Percentiles rank a stretch among this genome's conserved stretches.
Conservation (phyloP, 2,888 invertebrate species). For the Sclerodermus sp. region DNA sequence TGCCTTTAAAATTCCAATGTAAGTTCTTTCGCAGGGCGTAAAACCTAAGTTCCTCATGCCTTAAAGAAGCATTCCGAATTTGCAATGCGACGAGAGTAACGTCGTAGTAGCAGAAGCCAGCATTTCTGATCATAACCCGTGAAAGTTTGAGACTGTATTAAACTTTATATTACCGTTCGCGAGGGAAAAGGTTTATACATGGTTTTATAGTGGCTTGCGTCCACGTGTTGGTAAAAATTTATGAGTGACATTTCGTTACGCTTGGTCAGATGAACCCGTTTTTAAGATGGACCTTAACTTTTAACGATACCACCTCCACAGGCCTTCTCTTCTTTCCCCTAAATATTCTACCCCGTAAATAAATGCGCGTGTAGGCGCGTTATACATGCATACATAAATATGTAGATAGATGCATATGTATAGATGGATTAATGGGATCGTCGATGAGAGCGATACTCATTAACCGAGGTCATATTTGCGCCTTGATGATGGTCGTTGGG, state of each 20-base stretch:
- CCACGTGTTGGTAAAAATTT: conserved; percentile 21
- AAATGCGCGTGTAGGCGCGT: too few species aligned
- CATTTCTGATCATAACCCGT: conserved; percentile 23
- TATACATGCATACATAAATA: too few species aligned
- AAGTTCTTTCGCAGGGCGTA: conserved; percentile 13
- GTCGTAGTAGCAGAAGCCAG: conserved; percentile 1
- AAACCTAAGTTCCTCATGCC: conserved; percentile 12
- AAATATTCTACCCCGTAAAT: too few species aligned
- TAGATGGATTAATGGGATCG: too few species aligned
- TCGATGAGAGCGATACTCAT: too few species aligned
- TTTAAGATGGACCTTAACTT: not conserved
- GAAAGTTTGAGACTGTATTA: conserved; percentile 24
- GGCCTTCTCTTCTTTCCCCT: too few species aligned
- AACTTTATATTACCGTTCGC: conserved; percentile 23
- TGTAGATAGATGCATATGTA: too few species aligned
- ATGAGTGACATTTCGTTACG: conserved; percentile 23
- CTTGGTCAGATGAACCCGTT: conserved; percentile 4
- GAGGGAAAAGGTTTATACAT: conserved; percentile 18
- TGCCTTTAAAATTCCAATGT: conserved; percentile 4
- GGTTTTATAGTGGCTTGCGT: conserved; percentile 24
- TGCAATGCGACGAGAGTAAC: conserved; percentile 17
- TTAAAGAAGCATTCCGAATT: conserved; percentile 22
- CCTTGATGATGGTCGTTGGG: too few species aligned
- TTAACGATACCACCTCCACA: too few species aligned
- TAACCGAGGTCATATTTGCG: too few species aligned